Evolutionary conservation across 2,888 invertebrate species (phyloP), one percentile per base, ranked within the genome.

Genomic region (Tipula unca): DNA sequence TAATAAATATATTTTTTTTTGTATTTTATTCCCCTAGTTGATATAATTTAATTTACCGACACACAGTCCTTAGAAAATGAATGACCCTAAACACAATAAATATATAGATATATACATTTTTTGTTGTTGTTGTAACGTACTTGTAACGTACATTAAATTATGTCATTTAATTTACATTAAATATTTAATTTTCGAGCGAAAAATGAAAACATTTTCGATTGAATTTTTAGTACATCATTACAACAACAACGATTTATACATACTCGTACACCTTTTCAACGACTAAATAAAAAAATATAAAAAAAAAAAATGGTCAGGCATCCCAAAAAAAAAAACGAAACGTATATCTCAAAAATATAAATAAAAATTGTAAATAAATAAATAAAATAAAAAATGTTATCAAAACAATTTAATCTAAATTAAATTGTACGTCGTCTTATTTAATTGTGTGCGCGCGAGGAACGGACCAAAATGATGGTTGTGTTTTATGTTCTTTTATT

Each of bases 371-470:
- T 69, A 25, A 69, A 69, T 69, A 69, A 69, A 69, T 69, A 69
- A 69, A 69, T 25, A 69, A 69, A 69, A 25, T 25, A 69, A 48
- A 69, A 69, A 25, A 10, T 69, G 69, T 25, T 69, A 69, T 69
- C 69, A 69, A 25, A 69, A 69, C 69, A 69, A 69, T 69, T 69
- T 69, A 69, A 69, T 69, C 69, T 69, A 69, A 69, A 69, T 69
- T 69, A 69, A 69, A 69, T 69, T 69, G 69, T 69, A 69, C 8
- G 69, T 69, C 69, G 69, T 69, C 69, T 10, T 20, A 69, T 69
- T 69, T 69, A 69, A 69, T 69, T 69, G 69, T 69, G 69, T 69
- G n/a, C n/a, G n/a, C n/a, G n/a, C 10, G 69, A 69, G 69, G 69
- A 25, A 69, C 10, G 69, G 69, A 69, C n/a, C 69, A 69, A 69